phyloP scores from a whole-genome alignment of 2,888 invertebrate species.

The Dolichopus griseipennis region DNA sequence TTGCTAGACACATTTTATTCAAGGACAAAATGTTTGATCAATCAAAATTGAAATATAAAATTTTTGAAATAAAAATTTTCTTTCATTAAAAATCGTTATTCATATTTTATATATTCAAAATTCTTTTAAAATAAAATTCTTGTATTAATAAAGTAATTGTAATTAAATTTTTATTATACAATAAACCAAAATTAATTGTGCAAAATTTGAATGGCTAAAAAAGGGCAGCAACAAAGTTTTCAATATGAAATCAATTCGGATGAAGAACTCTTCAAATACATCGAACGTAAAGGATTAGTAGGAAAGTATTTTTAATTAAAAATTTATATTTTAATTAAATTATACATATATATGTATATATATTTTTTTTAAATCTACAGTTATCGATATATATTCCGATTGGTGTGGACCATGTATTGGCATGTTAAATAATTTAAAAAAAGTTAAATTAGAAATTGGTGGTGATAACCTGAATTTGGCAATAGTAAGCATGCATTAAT shows the following conservation, averaged over 20 bases:
- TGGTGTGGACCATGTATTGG: conserved; percentile 88
- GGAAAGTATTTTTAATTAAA: conserved; percentile 44
- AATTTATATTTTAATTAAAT: neutral
- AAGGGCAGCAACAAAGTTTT: conserved; percentile 60
- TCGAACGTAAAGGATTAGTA: conserved; percentile 61
- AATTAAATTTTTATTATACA: neutral
- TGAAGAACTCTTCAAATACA: conserved; percentile 71
- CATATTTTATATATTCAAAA: neutral
- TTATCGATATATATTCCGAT: conserved; percentile 80
- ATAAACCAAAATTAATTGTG: neutral
- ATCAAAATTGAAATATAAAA: too few species aligned
- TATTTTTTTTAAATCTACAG: conserved; percentile 38
- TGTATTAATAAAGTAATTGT: neutral
- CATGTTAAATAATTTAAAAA: conserved; percentile 74
- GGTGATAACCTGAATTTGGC: conserved; percentile 72
- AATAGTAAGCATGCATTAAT: conserved; percentile 46
- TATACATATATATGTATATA: neutral
- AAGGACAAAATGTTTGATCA: too few species aligned
- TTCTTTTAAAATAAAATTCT: neutral
- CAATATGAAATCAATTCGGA: conserved; percentile 68
- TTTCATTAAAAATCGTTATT: neutral
- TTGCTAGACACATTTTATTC: too few species aligned
- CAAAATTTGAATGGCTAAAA: conserved; percentile 51
- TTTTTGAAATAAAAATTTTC: too few species aligned
- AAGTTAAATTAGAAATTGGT: conserved; percentile 78